These are phyloP conservation scores for Tricholauxania praeusta DNA, from an alignment of 2,888 invertebrate genomes.

Conservation along the genomic window DNA sequence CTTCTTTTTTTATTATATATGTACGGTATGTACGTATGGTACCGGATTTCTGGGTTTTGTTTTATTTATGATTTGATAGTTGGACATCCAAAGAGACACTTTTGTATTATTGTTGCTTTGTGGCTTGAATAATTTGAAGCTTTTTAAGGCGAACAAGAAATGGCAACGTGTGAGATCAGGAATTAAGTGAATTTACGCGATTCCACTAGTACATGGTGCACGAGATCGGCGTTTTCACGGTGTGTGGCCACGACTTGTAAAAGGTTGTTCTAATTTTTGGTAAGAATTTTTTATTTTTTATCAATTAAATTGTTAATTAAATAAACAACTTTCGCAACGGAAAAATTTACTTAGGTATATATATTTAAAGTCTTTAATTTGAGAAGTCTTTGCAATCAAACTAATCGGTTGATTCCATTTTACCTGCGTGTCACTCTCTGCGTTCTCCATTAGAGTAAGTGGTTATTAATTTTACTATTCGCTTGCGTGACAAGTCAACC, in stretches of 20 bases:
- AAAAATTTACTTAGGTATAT: constrained; percentile 13
- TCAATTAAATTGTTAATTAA: no score
- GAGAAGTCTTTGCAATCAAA: constrained; percentile 9
- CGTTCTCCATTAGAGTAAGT: constrained; percentile 50
- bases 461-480: constrained; percentile 54
- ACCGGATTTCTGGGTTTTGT: constrained; percentile 32
- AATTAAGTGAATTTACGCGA: constrained; percentile 61
- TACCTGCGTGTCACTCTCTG: background rate
- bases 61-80: constrained; percentile 44
- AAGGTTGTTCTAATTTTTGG: constrained; percentile 16
- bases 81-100: constrained; percentile 42
- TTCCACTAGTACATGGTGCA: background rate
- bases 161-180: constrained; percentile 65
- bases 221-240: constrained; percentile 45
- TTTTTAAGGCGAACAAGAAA: background rate
- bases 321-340: background rate
- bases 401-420: constrained; percentile 8
- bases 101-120: constrained; percentile 37
- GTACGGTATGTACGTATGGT: background rate
- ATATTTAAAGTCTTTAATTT: background rate
- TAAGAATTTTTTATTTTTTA: no score
- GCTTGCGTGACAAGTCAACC: constrained; percentile 51
- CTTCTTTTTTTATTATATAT: constrained; percentile 8
- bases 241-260: constrained; percentile 50
- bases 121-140: constrained; percentile 3